Conservation (phyloP, 2,113 vertebrate species). For the Phasianus colchicus region DNA sequence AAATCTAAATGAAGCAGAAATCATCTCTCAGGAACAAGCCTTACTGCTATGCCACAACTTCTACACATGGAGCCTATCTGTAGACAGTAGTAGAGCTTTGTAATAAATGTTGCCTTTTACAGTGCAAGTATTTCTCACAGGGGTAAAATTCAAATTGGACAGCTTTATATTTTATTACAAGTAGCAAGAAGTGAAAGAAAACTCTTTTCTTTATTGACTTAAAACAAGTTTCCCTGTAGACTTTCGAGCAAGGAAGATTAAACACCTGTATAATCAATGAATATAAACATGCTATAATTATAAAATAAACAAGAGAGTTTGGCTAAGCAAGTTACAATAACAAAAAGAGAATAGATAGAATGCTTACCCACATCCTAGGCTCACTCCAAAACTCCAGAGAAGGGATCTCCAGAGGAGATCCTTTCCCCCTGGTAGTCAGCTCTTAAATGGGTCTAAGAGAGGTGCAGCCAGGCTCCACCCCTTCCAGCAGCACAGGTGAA, state of each 20-base stretch:
- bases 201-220: background rate
- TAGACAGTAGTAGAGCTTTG: background rate
- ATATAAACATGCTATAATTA: no score
- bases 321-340: no score
- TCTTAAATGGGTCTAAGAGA: no score
- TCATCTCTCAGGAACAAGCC: background rate
- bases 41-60: background rate
- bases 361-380: no score
- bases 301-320: no score
- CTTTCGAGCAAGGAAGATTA: background rate
- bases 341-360: no score
- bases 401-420: no score
- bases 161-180: background rate
- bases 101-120: background rate
- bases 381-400: no score
- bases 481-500: no score
- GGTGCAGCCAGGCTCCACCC: no score
- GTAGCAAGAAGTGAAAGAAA: background rate
- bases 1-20: slow-evolving; percentile 1
- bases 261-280: background rate
- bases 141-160: background rate
- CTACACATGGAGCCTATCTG: background rate
- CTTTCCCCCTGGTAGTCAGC: no score
- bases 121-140: background rate
- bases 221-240: background rate